Evolutionary conservation across 2,888 invertebrate genomes (phyloP).

Genomic region (Hedya salicella): DNA sequence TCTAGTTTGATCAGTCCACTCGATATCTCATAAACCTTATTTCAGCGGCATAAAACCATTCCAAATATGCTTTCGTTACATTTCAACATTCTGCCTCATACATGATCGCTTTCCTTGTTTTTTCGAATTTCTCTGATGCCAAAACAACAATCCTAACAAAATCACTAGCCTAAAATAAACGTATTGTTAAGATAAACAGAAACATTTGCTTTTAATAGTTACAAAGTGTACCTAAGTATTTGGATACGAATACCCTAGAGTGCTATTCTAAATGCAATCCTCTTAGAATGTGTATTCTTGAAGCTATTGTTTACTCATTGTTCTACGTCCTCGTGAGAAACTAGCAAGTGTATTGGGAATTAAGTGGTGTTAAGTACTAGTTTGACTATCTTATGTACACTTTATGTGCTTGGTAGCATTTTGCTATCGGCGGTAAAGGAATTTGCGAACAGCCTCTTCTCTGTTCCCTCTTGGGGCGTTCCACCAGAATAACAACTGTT

Average conservation of each 20-base stretch:
- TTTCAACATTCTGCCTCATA: no score
- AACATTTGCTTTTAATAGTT: constrained; percentile 24
- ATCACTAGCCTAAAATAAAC: not conserved
- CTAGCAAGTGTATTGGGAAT: constrained; percentile 16
- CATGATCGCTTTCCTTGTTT: no score
- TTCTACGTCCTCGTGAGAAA: constrained; percentile 15
- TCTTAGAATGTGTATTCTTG: constrained; percentile 24
- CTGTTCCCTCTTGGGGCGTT: no score
- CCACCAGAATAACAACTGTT: no score
- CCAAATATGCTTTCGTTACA: no score
- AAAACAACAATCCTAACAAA: no score
- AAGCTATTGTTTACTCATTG: constrained; percentile 16
- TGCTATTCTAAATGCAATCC: constrained; percentile 15
- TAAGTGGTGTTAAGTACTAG: constrained; percentile 8
- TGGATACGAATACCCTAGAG: constrained; percentile 1
- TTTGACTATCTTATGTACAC: not conserved
- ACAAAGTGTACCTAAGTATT: constrained; percentile 8
- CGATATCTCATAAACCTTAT: no score
- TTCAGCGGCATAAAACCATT: no score
- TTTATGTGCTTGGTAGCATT: not conserved
- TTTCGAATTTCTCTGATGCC: no score
- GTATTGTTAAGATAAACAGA: not conserved
- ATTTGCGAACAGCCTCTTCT: no score
- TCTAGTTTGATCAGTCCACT: no score
- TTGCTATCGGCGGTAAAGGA: no score